Evolutionary conservation across 2,113 vertebrate species (phyloP).

Genomic region (Rhinolophus ferrumequinum): DNA sequence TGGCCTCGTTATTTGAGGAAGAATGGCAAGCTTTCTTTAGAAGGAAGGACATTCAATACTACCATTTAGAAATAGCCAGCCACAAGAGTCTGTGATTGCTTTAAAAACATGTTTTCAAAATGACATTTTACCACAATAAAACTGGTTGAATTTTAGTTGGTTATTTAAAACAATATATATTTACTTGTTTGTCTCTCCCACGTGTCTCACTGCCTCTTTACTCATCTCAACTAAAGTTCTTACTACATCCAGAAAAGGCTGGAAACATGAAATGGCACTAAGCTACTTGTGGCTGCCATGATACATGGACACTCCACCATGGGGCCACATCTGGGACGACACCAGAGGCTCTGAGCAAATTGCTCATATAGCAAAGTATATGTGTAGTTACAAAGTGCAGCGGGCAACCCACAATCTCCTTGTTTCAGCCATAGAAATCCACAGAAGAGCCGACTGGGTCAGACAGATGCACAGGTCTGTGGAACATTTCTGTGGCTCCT

Average conservation of each 20-base stretch:
- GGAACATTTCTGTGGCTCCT: not conserved
- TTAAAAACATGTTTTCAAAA: not conserved
- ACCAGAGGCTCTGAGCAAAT: not conserved
- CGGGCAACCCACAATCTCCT: not conserved
- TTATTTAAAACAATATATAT: not conserved
- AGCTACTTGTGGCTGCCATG: not conserved
- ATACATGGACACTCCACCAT: fast-evolving
- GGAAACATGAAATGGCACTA: not conserved
- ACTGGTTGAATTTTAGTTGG: not conserved
- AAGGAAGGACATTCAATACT: not conserved
- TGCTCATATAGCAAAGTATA: not conserved
- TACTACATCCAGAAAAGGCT: not conserved
- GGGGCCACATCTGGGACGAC: not conserved
- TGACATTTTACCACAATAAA: not conserved
- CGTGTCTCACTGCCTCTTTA: not conserved
- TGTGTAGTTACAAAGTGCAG: not conserved
- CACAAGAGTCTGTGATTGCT: not conserved
- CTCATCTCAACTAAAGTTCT: not conserved
- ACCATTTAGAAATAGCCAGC: not conserved
- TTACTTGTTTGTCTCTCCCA: not conserved
- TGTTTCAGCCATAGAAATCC: not conserved
- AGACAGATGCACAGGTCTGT: not conserved
- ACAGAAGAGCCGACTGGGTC: not conserved
- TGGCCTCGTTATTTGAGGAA: not conserved
- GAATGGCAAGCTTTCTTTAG: not conserved